Percentiles rank a stretch among this genome's conserved stretches.
Evolutionary conservation across 2,113 vertebrate species (phyloP).

Genomic region (Eurystomus gularis): DNA sequence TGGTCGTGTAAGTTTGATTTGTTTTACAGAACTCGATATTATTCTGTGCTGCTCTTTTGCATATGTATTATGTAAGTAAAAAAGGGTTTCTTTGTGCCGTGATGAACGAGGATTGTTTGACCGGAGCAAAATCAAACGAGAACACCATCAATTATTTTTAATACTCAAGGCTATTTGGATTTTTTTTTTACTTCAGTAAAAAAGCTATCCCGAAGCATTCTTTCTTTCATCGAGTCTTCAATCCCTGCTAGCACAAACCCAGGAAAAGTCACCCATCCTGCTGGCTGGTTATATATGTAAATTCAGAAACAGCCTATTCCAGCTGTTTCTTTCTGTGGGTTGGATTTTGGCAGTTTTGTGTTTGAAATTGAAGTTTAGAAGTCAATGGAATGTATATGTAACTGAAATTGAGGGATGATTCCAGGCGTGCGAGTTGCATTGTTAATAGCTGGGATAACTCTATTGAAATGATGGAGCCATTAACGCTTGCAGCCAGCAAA

Average conservation of each 20-base stretch:
- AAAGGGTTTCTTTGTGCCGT: background rate
- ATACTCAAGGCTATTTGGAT: background rate
- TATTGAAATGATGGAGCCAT: background rate
- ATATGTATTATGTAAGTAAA: background rate
- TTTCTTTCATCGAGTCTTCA: background rate
- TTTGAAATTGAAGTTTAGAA: background rate
- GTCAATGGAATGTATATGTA: fast-evolving
- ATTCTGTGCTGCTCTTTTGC: fast-evolving
- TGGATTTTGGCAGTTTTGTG: background rate
- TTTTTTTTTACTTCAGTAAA: background rate
- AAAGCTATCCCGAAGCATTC: fast-evolving
- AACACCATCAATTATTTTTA: background rate
- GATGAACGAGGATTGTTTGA: background rate
- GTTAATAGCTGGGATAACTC: background rate
- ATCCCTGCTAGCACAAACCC: fast-evolving
- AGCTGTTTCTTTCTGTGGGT: background rate
- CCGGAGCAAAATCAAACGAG: background rate
- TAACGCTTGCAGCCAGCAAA: background rate
- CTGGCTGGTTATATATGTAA: background rate
- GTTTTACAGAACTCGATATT: background rate
- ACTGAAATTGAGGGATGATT: background rate
- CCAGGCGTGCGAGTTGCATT: fast-evolving
- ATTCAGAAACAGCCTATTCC: background rate
- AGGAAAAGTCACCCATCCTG: too few species aligned
- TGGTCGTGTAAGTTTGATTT: fast-evolving